These are phyloP conservation scores for Heteromyza rotundicornis DNA, from an alignment of 2,888 invertebrate species.

Conservation along the genomic window DNA sequence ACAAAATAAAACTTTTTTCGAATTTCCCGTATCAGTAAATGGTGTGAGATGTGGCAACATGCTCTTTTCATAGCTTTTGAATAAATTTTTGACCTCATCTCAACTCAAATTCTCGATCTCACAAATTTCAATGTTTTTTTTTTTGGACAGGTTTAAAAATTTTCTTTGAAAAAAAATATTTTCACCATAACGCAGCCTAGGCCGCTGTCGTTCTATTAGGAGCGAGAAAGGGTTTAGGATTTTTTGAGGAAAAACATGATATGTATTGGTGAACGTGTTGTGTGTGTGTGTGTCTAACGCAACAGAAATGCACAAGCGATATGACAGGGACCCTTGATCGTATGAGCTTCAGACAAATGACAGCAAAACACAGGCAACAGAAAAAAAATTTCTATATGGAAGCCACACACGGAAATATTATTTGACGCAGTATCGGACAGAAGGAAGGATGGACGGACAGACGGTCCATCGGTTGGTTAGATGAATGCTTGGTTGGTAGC, in stretches of 20 bases:
- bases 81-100: neutral
- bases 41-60: neutral
- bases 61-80: neutral
- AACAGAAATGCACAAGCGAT: neutral
- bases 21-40: too few species aligned
- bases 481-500: neutral
- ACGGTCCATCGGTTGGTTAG: neutral
- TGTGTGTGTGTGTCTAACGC: neutral
- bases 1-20: too few species aligned
- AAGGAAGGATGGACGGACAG: neutral
- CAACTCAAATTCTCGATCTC: neutral
- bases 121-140: neutral
- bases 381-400: too few species aligned
- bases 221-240: neutral
- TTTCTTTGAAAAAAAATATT: conserved; percentile 3
- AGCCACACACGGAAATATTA: neutral
- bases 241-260: neutral
- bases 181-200: neutral
- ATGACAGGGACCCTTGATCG: too few species aligned
- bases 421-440: neutral
- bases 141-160: neutral
- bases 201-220: neutral
- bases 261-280: neutral
- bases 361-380: neutral
- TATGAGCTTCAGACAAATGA: neutral